A percentile compares a stretch with the other conserved stretches of the same genome.
phyloP scores from a whole-genome alignment of 92 coral and sea anemone genomes.

The Meandrina meandrites region DNA sequence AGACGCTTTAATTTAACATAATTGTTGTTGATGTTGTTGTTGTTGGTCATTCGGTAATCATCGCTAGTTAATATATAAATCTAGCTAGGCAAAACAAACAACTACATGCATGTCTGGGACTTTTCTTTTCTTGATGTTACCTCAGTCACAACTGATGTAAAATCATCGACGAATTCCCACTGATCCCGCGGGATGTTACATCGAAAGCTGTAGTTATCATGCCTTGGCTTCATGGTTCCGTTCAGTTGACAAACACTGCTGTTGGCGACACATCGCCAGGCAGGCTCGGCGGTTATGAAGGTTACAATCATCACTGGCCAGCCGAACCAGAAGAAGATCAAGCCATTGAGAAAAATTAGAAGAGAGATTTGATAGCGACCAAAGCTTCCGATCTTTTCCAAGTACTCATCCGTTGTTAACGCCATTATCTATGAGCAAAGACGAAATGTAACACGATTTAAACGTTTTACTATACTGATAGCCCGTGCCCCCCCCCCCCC shows the following conservation, averaged over 20 bases:
- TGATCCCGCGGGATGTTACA: slow-evolving; percentile 42
- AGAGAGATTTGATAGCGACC: slow-evolving; percentile 76
- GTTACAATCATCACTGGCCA: slow-evolving; percentile 58
- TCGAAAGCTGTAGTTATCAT: slow-evolving; percentile 32
- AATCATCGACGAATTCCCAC: slow-evolving; percentile 52
- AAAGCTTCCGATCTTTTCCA: slow-evolving; percentile 81
- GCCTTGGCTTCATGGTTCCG: slow-evolving; percentile 73
- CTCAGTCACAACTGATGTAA: slow-evolving; percentile 49
- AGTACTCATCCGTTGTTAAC: slow-evolving; percentile 65
- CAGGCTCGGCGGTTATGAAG: slow-evolving; percentile 64
- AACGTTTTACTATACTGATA: too few relatives aligned
- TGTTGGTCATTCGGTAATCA: background rate
- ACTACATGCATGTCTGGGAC: background rate
- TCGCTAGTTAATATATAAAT: too few relatives aligned
- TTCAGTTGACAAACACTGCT: slow-evolving; percentile 53
- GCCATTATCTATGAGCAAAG: slow-evolving; percentile 21
- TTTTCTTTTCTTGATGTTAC: slow-evolving; percentile 7
- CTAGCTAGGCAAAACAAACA: too few relatives aligned
- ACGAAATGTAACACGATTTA: too few relatives aligned
- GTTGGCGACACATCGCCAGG: slow-evolving; percentile 61
- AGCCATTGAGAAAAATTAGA: slow-evolving; percentile 32
- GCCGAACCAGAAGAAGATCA: slow-evolving; percentile 44
- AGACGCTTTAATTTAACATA: too few relatives aligned
- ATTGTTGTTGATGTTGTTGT: too few relatives aligned
- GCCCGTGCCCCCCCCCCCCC: too few relatives aligned